A percentile compares a stretch with the other conserved stretches of the same genome.
These are phyloP conservation scores for Eonycteris spelaea DNA, from an alignment of 2,113 vertebrate species.

Conservation along the genomic window DNA sequence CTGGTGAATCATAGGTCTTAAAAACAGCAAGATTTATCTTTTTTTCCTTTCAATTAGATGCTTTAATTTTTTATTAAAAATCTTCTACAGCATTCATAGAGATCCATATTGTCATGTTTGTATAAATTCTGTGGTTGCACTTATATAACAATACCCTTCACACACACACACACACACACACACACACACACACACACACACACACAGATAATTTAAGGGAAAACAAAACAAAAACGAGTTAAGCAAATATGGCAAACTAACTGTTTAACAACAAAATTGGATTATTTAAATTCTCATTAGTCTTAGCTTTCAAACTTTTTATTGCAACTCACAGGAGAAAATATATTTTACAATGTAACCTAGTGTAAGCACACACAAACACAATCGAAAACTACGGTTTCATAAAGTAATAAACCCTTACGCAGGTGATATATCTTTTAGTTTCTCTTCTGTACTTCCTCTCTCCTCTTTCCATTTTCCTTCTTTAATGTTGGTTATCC, in stretches of 20 bases:
- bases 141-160: not conserved
- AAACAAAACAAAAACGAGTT: slow-evolving; percentile 8
- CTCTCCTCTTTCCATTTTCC: too few relatives aligned
- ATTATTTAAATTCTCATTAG: not conserved
- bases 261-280: not conserved
- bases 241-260: not conserved
- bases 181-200: too few relatives aligned
- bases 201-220: not conserved
- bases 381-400: not conserved
- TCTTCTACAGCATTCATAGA: not conserved
- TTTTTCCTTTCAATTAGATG: not conserved
- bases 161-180: too few relatives aligned
- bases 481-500: not conserved
- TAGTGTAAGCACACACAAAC: not conserved
- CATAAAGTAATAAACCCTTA: not conserved
- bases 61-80: not conserved
- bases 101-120: not conserved
- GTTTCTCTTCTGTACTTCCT: not conserved
- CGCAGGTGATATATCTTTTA: not conserved
- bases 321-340: not conserved
- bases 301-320: not conserved
- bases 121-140: not conserved
- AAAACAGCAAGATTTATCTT: not conserved
- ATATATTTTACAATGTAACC: not conserved
- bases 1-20: not conserved